phyloP scores from a whole-genome alignment of 2,797 vertebrate genomes.

The Myioborus miniatus region DNA sequence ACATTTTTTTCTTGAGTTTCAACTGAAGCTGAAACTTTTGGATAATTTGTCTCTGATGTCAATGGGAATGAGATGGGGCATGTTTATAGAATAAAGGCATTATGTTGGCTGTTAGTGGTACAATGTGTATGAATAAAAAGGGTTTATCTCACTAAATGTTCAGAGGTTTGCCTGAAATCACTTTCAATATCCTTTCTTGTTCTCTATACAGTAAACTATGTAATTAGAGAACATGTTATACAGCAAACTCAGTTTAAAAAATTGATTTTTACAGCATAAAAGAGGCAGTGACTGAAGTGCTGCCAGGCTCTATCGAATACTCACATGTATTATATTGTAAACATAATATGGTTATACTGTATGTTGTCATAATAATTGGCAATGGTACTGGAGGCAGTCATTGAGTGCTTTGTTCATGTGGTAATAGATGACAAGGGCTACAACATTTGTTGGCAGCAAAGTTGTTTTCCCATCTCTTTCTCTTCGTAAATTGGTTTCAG shows the following conservation, averaged over 20 bases:
- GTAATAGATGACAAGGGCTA: constrained; percentile 24
- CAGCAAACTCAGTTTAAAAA: constrained; percentile 7
- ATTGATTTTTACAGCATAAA: constrained; percentile 40
- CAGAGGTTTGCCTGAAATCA: constrained; percentile 23
- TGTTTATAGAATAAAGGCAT: not conserved
- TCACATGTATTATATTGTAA: constrained; percentile 28
- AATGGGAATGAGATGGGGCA: not conserved
- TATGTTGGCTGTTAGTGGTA: not conserved
- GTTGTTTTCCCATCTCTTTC: constrained; percentile 43
- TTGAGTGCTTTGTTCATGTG: constrained; percentile 47
- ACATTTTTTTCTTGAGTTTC: not conserved
- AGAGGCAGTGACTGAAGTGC: constrained; percentile 61
- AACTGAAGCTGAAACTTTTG: not conserved
- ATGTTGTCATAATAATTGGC: constrained; percentile 65
- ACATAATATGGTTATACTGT: constrained; percentile 33
- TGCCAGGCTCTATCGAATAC: constrained; percentile 19
- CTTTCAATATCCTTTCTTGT: constrained; percentile 23
- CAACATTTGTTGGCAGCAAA: constrained; percentile 31
- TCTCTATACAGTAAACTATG: constrained; percentile 18
- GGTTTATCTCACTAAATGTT: constrained; percentile 21
- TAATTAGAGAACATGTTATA: not conserved
- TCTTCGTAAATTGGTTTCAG: constrained; percentile 39
- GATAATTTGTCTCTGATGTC: not conserved
- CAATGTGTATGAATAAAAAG: constrained; percentile 4
- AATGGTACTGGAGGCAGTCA: constrained; percentile 6